These are phyloP conservation scores for Drosophila paramelanica DNA, from an alignment of 2,888 invertebrate genomes.

Conservation along the genomic window DNA sequence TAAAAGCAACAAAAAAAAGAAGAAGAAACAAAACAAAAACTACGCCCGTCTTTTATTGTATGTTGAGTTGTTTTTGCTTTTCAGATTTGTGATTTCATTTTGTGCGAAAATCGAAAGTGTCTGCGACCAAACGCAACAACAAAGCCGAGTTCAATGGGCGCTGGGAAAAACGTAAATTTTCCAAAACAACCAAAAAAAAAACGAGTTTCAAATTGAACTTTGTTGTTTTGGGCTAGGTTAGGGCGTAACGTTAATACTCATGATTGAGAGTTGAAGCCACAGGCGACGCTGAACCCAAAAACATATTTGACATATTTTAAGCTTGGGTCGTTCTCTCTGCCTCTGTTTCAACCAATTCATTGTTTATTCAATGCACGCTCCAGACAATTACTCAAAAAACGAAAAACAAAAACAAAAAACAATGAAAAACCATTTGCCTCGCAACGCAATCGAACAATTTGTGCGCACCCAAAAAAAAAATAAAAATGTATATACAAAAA, in stretches of 20 bases:
- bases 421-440: slow-evolving; percentile 8
- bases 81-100: slow-evolving; percentile 56
- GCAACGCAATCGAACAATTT: slow-evolving; percentile 35
- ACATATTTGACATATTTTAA: slow-evolving; percentile 19
- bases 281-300: slow-evolving; percentile 11
- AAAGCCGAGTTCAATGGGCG: slow-evolving; percentile 42
- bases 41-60: slow-evolving; percentile 31
- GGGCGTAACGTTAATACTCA: slow-evolving; percentile 2
- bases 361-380: slow-evolving; percentile 47
- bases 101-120: slow-evolving; percentile 78
- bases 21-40: not conserved
- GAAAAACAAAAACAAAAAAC: slow-evolving; percentile 5
- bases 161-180: slow-evolving; percentile 35
- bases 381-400: slow-evolving; percentile 35
- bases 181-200: slow-evolving; percentile 29
- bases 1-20: not conserved
- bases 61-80: slow-evolving; percentile 26
- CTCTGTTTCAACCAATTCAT: slow-evolving; percentile 28
- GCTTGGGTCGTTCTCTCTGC: not conserved
- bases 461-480: slow-evolving; percentile 44
- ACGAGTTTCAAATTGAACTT: slow-evolving; percentile 46
- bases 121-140: slow-evolving; percentile 13
- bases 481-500: slow-evolving; percentile 24
- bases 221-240: slow-evolving; percentile 43
- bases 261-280: slow-evolving; percentile 3